Percentiles rank a stretch among this genome's conserved stretches.
Evolutionary conservation across 2,113 vertebrate genomes (phyloP).

Genomic region (Daubentonia madagascariensis): DNA sequence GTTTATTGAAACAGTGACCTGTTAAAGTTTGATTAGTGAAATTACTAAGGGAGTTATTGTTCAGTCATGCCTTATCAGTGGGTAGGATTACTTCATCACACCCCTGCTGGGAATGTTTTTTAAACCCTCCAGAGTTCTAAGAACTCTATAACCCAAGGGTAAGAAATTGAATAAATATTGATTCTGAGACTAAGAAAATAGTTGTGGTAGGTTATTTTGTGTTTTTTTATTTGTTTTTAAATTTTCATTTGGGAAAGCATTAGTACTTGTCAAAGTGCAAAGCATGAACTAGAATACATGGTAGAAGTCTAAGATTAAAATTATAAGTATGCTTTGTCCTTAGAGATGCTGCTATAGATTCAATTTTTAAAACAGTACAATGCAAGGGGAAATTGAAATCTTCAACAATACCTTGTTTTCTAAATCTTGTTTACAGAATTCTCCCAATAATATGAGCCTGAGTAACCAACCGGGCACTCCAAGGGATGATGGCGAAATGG

Average conservation of each 20-base stretch:
- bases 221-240: background rate
- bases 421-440: constrained; percentile 89
- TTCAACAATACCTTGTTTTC: constrained; percentile 62
- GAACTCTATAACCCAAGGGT: constrained; percentile 12
- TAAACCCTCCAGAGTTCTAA: constrained; percentile 1
- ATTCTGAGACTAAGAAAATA: constrained; percentile 41
- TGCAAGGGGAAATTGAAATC: constrained; percentile 49
- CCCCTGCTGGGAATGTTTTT: background rate
- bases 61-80: background rate
- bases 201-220: background rate
- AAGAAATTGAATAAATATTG: constrained; percentile 44
- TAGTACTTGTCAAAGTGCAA: background rate
- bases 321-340: background rate
- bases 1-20: constrained; percentile 14
- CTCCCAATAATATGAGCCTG: constrained; percentile 98
- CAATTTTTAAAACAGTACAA: background rate
- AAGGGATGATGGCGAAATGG: constrained; percentile 97
- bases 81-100: background rate
- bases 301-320: background rate
- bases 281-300: background rate
- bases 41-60: background rate
- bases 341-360: background rate
- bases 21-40: constrained; percentile 28
- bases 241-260: constrained; percentile 41
- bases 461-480: constrained; percentile 98